phyloP scores from a whole-genome alignment of 2,888 invertebrate genomes.

The Lithosia quadra region DNA sequence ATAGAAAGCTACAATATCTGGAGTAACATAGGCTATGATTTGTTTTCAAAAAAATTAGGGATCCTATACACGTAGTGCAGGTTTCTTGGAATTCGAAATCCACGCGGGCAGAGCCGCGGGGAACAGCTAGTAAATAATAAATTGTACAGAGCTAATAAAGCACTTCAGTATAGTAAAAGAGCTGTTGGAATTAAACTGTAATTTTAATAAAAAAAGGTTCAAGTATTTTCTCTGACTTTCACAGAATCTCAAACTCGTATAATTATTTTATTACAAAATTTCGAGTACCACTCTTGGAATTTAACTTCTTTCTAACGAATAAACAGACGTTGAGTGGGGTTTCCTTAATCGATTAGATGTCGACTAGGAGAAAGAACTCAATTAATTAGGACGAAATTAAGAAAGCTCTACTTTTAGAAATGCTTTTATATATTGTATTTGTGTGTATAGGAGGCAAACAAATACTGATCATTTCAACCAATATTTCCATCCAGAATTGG shows the following conservation, averaged over 20 bases:
- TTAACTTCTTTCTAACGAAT: slow-evolving; percentile 1
- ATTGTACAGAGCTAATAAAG: not conserved
- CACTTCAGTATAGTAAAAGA: not conserved
- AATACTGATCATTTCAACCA: too few relatives aligned
- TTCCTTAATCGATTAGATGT: not conserved
- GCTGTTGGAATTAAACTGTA: not conserved
- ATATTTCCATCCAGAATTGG: too few relatives aligned
- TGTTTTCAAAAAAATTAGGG: too few relatives aligned
- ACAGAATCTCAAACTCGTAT: not conserved
- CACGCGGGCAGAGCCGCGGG: too few relatives aligned
- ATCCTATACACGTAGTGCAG: too few relatives aligned
- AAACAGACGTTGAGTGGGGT: not conserved
- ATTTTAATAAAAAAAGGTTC: not conserved
- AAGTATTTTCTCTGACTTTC: not conserved
- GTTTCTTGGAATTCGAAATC: too few relatives aligned
- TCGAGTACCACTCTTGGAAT: not conserved
- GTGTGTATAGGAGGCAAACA: too few relatives aligned
- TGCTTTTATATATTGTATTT: too few relatives aligned
- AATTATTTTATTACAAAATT: not conserved
- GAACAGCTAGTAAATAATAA: too few relatives aligned
- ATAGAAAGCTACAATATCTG: too few relatives aligned
- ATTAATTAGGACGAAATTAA: not conserved
- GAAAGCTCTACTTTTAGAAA: not conserved
- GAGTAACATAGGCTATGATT: too few relatives aligned
- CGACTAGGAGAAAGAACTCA: not conserved